These are phyloP conservation scores for Pteria penguin DNA, from an alignment of 2,888 invertebrate species.

Conservation along the genomic window DNA sequence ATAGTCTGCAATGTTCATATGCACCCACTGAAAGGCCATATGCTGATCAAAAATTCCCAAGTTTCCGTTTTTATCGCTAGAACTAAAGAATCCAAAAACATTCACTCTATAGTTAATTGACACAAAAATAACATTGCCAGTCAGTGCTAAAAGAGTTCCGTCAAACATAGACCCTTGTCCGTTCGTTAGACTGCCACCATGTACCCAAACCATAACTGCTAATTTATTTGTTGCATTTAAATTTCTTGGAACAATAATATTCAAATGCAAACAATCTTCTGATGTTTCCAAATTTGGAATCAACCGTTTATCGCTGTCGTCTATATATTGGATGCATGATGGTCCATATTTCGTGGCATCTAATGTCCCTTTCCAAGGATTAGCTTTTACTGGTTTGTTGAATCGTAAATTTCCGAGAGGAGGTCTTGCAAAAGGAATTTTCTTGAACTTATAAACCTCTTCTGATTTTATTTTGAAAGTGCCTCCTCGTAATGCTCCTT, in stretches of 20 bases:
- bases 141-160: conserved; percentile 51
- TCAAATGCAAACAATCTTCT: conserved; percentile 64
- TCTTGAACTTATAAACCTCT: conserved; percentile 45
- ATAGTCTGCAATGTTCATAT: conserved; percentile 56
- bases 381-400: conserved; percentile 34
- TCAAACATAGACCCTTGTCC: conserved; percentile 57
- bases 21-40: conserved; percentile 61
- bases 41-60: conserved; percentile 63
- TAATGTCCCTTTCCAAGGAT: conserved; percentile 38
- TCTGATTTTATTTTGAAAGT: background rate
- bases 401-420: conserved; percentile 51
- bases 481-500: background rate
- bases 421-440: conserved; percentile 56
- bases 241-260: conserved; percentile 55
- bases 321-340: conserved; percentile 54
- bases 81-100: conserved; percentile 60
- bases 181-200: conserved; percentile 60
- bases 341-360: conserved; percentile 50
- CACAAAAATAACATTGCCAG: conserved; percentile 61
- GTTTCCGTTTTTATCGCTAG: conserved; percentile 55
- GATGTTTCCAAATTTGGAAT: conserved; percentile 46
- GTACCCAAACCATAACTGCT: conserved; percentile 65
- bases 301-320: conserved; percentile 48
- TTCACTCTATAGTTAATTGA: conserved; percentile 64
- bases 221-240: conserved; percentile 29